These are phyloP conservation scores for Leptoteleia sp. DNA, from an alignment of 1,140 invertebrate genomes.

Conservation along the genomic window DNA sequence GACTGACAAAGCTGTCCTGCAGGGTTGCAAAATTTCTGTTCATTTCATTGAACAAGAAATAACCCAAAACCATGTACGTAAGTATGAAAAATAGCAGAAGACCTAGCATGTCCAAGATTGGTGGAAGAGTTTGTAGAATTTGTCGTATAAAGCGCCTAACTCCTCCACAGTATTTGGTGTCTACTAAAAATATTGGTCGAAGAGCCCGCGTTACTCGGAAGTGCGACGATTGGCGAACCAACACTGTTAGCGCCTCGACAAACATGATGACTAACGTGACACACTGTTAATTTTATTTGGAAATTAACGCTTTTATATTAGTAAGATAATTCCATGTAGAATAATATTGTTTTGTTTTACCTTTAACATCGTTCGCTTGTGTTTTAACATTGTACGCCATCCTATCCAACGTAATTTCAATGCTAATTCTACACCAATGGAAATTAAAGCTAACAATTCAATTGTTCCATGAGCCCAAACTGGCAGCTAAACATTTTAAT, in stretches of 20 bases:
- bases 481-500: constrained; percentile 83
- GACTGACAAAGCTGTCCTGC: constrained; percentile 91
- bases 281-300: constrained; percentile 83
- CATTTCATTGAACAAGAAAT: constrained; percentile 89
- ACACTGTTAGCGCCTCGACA: constrained; percentile 90
- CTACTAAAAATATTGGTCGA: constrained; percentile 94
- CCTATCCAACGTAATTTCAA: constrained; percentile 94
- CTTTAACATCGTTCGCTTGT: constrained; percentile 93
- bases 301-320: constrained; percentile 15
- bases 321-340: not conserved
- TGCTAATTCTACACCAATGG: constrained; percentile 89
- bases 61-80: constrained; percentile 91
- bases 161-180: constrained; percentile 91
- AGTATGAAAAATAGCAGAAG: constrained; percentile 93
- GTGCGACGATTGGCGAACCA: constrained; percentile 91
- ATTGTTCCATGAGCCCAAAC: constrained; percentile 91
- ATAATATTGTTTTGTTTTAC: constrained; percentile 82
- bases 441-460: constrained; percentile 88
- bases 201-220: constrained; percentile 93
- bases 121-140: constrained; percentile 92
- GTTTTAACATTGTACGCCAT: constrained; percentile 89
- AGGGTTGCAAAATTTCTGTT: constrained; percentile 91
- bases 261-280: constrained; percentile 91
- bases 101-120: constrained; percentile 93
- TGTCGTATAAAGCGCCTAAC: constrained; percentile 87